These are phyloP conservation scores for Apeira syringaria DNA, from an alignment of 2,888 invertebrate genomes.

Conservation along the genomic window DNA sequence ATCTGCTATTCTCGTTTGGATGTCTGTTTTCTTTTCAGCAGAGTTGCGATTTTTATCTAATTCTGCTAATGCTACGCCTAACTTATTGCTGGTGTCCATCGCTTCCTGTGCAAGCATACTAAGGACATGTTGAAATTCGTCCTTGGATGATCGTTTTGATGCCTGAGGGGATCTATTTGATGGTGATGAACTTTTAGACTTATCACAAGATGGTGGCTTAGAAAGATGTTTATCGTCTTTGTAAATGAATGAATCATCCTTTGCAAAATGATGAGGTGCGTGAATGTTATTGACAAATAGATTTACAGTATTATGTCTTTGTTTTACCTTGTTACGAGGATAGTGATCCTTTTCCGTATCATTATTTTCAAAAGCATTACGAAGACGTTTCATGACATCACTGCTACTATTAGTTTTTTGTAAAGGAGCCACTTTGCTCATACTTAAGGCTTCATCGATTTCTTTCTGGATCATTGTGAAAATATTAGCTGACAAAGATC, in stretches of 20 bases:
- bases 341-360: slow-evolving; percentile 69
- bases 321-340: slow-evolving; percentile 80
- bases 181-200: slow-evolving; percentile 81
- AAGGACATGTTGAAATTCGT: slow-evolving; percentile 87
- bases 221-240: slow-evolving; percentile 73
- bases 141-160: slow-evolving; percentile 72
- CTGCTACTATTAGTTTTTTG: slow-evolving; percentile 86
- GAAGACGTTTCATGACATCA: slow-evolving; percentile 79
- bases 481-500: slow-evolving; percentile 93
- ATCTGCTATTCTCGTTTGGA: slow-evolving; percentile 77
- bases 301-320: slow-evolving; percentile 78
- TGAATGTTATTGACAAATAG: slow-evolving; percentile 76
- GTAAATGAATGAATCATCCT: slow-evolving; percentile 80
- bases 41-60: slow-evolving; percentile 76
- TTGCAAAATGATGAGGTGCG: slow-evolving; percentile 75
- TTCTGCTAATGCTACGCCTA: slow-evolving; percentile 86
- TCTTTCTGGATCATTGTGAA: slow-evolving; percentile 89
- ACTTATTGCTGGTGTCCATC: slow-evolving; percentile 88
- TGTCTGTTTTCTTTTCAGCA: slow-evolving; percentile 63
- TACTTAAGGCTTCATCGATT: slow-evolving; percentile 82
- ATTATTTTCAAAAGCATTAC: slow-evolving; percentile 73
- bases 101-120: slow-evolving; percentile 90
- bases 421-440: slow-evolving; percentile 75
- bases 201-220: slow-evolving; percentile 79
- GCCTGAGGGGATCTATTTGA: slow-evolving; percentile 82